Percentiles rank a stretch among this genome's conserved stretches.
phyloP scores from a whole-genome alignment of 2,888 invertebrate genomes.

The Drosophila incognita region DNA sequence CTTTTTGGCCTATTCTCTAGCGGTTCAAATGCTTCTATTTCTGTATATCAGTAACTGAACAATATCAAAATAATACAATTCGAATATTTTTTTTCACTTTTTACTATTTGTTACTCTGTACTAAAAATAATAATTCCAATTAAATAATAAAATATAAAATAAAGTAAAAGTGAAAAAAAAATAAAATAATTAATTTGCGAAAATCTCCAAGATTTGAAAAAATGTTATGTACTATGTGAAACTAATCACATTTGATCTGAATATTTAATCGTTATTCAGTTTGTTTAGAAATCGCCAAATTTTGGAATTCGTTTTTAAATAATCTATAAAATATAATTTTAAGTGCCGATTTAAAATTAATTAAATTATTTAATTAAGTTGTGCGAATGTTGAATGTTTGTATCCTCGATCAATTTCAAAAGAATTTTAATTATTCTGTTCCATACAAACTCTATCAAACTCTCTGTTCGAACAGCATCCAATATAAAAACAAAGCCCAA shows the following conservation, averaged over 20 bases:
- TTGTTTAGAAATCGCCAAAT: background rate
- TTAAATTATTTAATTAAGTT: background rate
- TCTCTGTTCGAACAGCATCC: background rate
- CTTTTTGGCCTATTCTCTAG: background rate
- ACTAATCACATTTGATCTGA: background rate
- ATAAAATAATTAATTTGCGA: fast-evolving
- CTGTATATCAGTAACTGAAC: background rate
- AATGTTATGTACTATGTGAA: background rate
- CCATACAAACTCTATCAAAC: background rate
- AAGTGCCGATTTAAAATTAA: background rate
- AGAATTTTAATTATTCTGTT: background rate
- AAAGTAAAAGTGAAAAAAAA: background rate
- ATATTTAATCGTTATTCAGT: background rate
- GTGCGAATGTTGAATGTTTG: background rate
- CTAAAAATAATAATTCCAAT: background rate
- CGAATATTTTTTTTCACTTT: too few relatives aligned
- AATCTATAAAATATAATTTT: background rate
- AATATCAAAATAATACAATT: background rate
- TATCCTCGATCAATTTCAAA: background rate
- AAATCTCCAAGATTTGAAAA: background rate
- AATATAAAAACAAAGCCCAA: background rate
- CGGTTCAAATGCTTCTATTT: background rate
- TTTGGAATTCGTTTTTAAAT: background rate
- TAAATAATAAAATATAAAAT: background rate
- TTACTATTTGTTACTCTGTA: background rate